Percentiles rank a stretch among this genome's conserved stretches.
Conservation (phyloP, 2,888 invertebrate species). For the Nephrotoma guestfalica region DNA sequence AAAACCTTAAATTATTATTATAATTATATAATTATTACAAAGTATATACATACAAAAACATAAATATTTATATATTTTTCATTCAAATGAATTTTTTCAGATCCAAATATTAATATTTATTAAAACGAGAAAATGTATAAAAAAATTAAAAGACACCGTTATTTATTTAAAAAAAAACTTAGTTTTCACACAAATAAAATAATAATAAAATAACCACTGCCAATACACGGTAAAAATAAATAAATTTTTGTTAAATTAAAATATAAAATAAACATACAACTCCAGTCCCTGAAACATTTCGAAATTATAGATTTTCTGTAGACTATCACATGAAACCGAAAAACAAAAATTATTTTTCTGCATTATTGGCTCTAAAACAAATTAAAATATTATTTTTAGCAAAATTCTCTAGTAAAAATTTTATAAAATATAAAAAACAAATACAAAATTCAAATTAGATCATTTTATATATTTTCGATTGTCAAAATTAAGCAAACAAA, state of each 20-base stretch:
- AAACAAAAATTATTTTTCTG: background rate
- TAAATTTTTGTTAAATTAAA: background rate
- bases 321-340: background rate
- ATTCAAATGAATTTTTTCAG: conserved; percentile 2
- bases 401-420: background rate
- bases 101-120: background rate
- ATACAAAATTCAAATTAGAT: background rate
- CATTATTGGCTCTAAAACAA: background rate
- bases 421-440: background rate
- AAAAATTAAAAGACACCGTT: background rate
- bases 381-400: background rate
- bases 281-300: background rate
- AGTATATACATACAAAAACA: background rate
- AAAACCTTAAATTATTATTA: background rate
- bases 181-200: background rate
- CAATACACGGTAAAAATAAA: background rate
- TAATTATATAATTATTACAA: background rate
- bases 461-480: background rate
- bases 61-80: conserved; percentile 4
- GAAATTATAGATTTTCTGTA: background rate
- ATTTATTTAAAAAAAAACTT: background rate
- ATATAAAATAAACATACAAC: background rate
- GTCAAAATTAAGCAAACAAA: background rate
- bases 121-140: background rate
- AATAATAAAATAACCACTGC: background rate